Percentiles rank a stretch among this genome's conserved stretches.
phyloP scores from a whole-genome alignment of 1,140 invertebrate genomes.

The Drosophila ficusphila region DNA sequence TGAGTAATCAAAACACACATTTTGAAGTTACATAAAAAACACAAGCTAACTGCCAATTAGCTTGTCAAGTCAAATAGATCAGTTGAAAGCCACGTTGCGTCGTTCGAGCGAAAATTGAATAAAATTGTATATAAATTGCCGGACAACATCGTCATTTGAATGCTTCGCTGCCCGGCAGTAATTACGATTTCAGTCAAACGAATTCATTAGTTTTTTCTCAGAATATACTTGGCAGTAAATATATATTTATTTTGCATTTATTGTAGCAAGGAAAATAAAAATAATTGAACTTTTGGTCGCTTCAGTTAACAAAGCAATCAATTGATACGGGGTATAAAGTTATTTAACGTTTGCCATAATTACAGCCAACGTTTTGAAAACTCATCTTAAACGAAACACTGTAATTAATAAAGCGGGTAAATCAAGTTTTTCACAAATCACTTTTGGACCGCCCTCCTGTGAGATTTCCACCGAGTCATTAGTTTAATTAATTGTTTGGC shows the following conservation, averaged over 20 bases:
- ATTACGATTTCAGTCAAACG: conserved; percentile 59
- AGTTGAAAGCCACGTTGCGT: not conserved
- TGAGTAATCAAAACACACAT: not conserved
- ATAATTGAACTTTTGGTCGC: conserved; percentile 41
- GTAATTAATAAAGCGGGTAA: conserved; percentile 44
- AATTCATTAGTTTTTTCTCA: conserved; percentile 49
- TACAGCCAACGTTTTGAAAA: conserved; percentile 12
- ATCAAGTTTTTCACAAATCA: conserved; percentile 45
- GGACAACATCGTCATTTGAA: conserved; percentile 27
- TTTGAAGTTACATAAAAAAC: conserved; percentile 9
- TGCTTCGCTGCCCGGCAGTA: conserved; percentile 31
- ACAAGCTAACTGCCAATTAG: conserved; percentile 13
- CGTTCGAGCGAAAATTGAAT: conserved; percentile 25
- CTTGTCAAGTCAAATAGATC: conserved; percentile 21
- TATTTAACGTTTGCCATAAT: conserved; percentile 1
- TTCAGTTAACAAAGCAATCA: conserved; percentile 40
- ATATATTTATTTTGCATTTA: not conserved
- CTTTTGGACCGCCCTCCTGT: conserved; percentile 2
- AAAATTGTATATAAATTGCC: conserved; percentile 36
- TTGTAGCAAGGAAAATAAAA: conserved; percentile 8
- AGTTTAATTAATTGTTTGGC: conserved; percentile 71
- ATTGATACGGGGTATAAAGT: conserved; percentile 8
- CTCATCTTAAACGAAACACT: conserved; percentile 24
- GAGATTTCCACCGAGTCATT: conserved; percentile 71
- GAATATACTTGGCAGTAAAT: conserved; percentile 12